Percentiles rank a stretch among this genome's conserved stretches.
These are phyloP conservation scores for Melipona bicolor DNA, from an alignment of 2,888 invertebrate genomes.

Conservation along the genomic window DNA sequence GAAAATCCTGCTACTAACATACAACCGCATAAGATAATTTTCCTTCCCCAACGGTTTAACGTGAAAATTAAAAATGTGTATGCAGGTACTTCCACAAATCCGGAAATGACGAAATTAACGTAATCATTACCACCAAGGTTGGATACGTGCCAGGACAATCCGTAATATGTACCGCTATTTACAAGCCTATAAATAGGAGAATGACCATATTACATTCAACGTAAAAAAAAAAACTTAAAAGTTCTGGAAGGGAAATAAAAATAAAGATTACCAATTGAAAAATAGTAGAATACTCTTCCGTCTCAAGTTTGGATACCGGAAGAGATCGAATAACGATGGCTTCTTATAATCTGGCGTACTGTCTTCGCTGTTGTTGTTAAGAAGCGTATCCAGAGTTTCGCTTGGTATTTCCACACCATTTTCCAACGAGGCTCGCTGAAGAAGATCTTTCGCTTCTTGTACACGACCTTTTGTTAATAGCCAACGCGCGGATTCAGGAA, in stretches of 20 bases:
- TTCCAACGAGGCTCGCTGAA: conserved; percentile 88
- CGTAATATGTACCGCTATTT: conserved; percentile 91
- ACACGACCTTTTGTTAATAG: conserved; percentile 87
- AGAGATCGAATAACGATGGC: conserved; percentile 86
- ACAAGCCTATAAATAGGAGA: conserved; percentile 86
- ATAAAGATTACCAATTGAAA: conserved; percentile 88
- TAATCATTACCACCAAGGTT: conserved; percentile 90
- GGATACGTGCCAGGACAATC: conserved; percentile 90
- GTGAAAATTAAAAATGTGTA: conserved; percentile 88
- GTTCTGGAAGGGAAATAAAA: background rate
- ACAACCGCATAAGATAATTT: conserved; percentile 88
- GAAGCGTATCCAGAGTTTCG: conserved; percentile 85
- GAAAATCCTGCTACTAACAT: conserved; percentile 88
- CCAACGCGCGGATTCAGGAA: conserved; percentile 92
- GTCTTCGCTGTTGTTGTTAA: conserved; percentile 83
- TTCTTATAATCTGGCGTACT: conserved; percentile 81
- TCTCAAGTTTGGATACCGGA: conserved; percentile 88
- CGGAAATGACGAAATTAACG: conserved; percentile 90
- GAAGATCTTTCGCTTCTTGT: conserved; percentile 87
- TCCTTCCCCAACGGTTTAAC: conserved; percentile 89
- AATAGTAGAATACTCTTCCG: conserved; percentile 89
- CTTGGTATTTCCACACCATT: conserved; percentile 87
- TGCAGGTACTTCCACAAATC: conserved; percentile 91
- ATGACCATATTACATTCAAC: background rate
- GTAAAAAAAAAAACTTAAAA: background rate